Base-by-base conservation (phyloP, 1,140 invertebrate genomes). In the Theocolax elegans region DNA sequence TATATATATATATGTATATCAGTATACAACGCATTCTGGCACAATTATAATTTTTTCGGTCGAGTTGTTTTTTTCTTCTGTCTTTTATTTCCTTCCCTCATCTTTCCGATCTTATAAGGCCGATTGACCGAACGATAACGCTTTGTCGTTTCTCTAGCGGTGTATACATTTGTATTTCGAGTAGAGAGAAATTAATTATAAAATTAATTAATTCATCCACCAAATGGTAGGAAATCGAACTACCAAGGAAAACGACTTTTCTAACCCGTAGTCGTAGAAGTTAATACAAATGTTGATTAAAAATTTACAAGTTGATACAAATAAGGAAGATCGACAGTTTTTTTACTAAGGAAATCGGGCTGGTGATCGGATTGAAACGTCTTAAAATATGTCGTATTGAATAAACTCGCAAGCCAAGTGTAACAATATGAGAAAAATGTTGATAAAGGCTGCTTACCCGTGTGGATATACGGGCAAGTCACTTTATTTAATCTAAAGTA, bases 201-300 rank as follows among this genome's bases (percentile, higher is more conserved):
- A n/a, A 10, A n/a, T 46, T 46, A 48, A 58, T 35, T 58, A 48
- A 58, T 58, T 48, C 27, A 58, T 12, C 59, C 31, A 31, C 10
- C 21, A 46, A 60, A 68, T 60, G 66, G 46, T 46, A n/a, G n/a
- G n/a, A n/a, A n/a, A n/a, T n/a, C n/a, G n/a, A n/a, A 46, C 23
- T 49, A 59, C 59, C 2, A 68, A 44, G 31, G 13, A 31, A 15
- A 59, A 60, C 2, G 49, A 40, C 29, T 19, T 27, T 19, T n/a
- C 13, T n/a, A n/a, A n/a, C n/a, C n/a, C n/a, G n/a, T n/a, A n/a
- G n/a, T n/a, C n/a, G n/a, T n/a, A n/a, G n/a, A 17, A 9, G 13
- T 51, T 27, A 27, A 15, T 13, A 27, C 21, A 51, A 27, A 2
- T 15, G 7, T 51, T 51, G 9, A 6, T 25, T 51, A 27, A 4